These are phyloP conservation scores for Diplogasteroides magnus DNA, from an alignment of 1,140 invertebrate species.

Conservation along the genomic window DNA sequence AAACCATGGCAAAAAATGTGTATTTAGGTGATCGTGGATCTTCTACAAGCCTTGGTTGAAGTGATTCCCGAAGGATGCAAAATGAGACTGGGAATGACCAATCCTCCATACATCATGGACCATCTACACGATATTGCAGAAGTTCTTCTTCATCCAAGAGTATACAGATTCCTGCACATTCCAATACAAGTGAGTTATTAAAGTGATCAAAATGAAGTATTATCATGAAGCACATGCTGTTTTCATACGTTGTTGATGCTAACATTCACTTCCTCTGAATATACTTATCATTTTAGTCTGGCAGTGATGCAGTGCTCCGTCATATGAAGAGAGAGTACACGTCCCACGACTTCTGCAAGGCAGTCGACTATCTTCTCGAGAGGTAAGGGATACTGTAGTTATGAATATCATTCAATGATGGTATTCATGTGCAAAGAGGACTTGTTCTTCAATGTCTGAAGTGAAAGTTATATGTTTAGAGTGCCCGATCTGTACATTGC, in stretches of 20 bases:
- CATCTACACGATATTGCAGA: conserved; percentile 71
- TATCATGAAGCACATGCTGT: too few species aligned
- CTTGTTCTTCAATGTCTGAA: conserved; percentile 16
- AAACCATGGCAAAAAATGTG: not conserved
- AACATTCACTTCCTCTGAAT: not conserved
- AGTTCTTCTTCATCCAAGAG: conserved; percentile 78
- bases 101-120: conserved; percentile 68
- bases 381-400: conserved; percentile 59
- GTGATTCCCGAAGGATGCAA: conserved; percentile 81
- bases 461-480: conserved; percentile 56
- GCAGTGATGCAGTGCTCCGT: conserved; percentile 80
- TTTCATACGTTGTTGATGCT: not conserved
- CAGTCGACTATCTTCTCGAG: conserved; percentile 76
- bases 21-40: conserved; percentile 67
- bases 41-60: conserved; percentile 78
- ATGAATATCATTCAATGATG: not conserved
- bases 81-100: conserved; percentile 65
- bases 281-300: conserved; percentile 69
- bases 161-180: conserved; percentile 91
- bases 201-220: not conserved
- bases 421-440: not conserved
- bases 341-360: conserved; percentile 76
- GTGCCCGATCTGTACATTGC: conserved; percentile 84
- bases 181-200: conserved; percentile 65
- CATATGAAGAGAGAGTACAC: conserved; percentile 96